These are phyloP conservation scores for Pseudoips prasinana DNA, from an alignment of 2,888 invertebrate genomes.

Conservation along the genomic window DNA sequence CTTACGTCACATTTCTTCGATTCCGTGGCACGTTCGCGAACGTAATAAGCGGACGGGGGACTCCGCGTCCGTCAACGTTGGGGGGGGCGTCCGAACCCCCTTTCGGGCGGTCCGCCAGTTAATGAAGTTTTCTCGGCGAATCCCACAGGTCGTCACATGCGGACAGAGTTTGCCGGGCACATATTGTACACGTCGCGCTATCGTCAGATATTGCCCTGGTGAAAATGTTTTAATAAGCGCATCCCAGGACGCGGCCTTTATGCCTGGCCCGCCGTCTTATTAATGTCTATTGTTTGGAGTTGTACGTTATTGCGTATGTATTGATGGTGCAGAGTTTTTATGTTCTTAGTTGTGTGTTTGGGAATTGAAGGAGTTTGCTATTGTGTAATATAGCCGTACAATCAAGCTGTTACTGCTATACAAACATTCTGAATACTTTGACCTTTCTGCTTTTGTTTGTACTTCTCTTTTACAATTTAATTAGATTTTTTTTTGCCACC, in stretches of 20 bases:
- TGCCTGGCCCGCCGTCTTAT: slow-evolving; percentile 64
- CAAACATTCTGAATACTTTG: no score
- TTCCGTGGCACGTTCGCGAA: slow-evolving; percentile 78
- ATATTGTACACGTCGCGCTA: slow-evolving; percentile 76
- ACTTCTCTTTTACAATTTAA: no score
- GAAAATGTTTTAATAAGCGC: slow-evolving; percentile 82
- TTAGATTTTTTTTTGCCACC: no score
- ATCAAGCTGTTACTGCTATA: no score
- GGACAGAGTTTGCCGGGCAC: slow-evolving; percentile 73
- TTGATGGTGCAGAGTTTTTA: slow-evolving; percentile 46
- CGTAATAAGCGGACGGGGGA: slow-evolving; percentile 76
- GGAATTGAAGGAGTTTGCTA: not conserved
- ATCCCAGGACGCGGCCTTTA: slow-evolving; percentile 60
- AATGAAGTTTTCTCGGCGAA: slow-evolving; percentile 82
- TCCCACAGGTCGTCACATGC: slow-evolving; percentile 82
- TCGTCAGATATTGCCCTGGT: slow-evolving; percentile 73
- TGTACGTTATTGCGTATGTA: slow-evolving; percentile 70
- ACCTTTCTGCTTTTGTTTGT: no score
- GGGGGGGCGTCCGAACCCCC: slow-evolving; percentile 43
- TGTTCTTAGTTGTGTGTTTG: slow-evolving; percentile 29
- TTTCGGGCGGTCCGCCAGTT: slow-evolving; percentile 54
- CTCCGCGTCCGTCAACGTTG: slow-evolving; percentile 63
- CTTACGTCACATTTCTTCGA: slow-evolving; percentile 81
- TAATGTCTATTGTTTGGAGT: slow-evolving; percentile 80
- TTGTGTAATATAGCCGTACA: no score